These are phyloP conservation scores for Macrotrachela quadricornifera DNA, from an alignment of 1,140 invertebrate genomes.

Conservation along the genomic window DNA sequence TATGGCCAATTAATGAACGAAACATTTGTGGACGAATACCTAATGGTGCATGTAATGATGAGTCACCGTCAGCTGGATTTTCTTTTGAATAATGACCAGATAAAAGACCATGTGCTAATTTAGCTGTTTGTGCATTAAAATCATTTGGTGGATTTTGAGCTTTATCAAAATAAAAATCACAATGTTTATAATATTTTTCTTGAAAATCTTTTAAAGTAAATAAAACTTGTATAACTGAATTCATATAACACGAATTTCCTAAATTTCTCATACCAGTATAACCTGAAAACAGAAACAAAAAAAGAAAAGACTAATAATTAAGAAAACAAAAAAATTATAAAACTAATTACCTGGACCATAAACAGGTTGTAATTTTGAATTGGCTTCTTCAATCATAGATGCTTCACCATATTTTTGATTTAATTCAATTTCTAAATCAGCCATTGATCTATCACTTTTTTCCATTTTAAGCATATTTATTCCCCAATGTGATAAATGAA, in stretches of 20 bases:
- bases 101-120: constrained; percentile 1
- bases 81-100: constrained; percentile 3
- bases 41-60: not conserved
- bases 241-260: constrained; percentile 89
- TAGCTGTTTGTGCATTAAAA: constrained; percentile 9
- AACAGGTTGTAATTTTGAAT: constrained; percentile 56
- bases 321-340: no score
- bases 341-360: constrained; percentile 47
- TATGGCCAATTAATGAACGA: constrained; percentile 64
- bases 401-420: constrained; percentile 82
- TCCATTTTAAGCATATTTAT: constrained; percentile 75
- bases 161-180: not conserved
- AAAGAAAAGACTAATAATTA: no score
- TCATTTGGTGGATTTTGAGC: constrained; percentile 13
- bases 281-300: not conserved
- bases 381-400: constrained; percentile 68
- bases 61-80: not conserved
- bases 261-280: constrained; percentile 51
- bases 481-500: constrained; percentile 83
- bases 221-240: constrained; percentile 71
- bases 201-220: constrained; percentile 72
- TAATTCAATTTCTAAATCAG: constrained; percentile 83
- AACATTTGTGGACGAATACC: constrained; percentile 76
- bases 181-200: constrained; percentile 34
- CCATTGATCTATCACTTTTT: constrained; percentile 97